Conservation (phyloP, 1,140 invertebrate species). For the Wasmannia auropunctata region DNA sequence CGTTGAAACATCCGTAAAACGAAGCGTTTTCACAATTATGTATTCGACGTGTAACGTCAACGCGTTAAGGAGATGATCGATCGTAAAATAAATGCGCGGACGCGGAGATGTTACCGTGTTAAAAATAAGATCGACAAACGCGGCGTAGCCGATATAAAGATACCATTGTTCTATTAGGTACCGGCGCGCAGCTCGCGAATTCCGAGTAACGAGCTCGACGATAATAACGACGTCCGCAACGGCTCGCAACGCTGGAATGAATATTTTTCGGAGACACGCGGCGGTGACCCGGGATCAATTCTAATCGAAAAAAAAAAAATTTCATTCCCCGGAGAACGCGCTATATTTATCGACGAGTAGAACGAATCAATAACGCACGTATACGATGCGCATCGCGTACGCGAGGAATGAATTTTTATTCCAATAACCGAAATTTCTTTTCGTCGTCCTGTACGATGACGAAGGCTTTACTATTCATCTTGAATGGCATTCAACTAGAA, state of each 20-base stretch:
- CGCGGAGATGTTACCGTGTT: not conserved
- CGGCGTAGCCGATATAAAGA: not conserved
- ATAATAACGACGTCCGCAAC: slow-evolving; percentile 50
- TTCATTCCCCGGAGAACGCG: slow-evolving; percentile 1
- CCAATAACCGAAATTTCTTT: slow-evolving; percentile 17
- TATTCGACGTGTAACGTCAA: not conserved
- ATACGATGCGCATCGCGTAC: slow-evolving; percentile 8
- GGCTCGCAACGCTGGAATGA: slow-evolving; percentile 35
- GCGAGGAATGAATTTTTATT: slow-evolving; percentile 16
- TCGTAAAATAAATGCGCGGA: not conserved
- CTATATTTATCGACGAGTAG: slow-evolving; percentile 48
- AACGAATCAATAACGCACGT: slow-evolving; percentile 47
- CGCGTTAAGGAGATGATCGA: not conserved
- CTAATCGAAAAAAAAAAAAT: slow-evolving; percentile 20
- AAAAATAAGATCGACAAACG: slow-evolving; percentile 15
- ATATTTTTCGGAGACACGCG: slow-evolving; percentile 47
- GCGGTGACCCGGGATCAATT: slow-evolving; percentile 28
- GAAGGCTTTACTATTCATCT: not conserved
- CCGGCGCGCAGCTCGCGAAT: slow-evolving; percentile 1
- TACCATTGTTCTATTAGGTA: slow-evolving; percentile 13
- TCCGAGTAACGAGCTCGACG: slow-evolving; percentile 32
- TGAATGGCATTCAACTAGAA: not conserved
- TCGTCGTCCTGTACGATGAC: not conserved
- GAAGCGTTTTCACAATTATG: not conserved
- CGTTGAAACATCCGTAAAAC: not conserved